Conservation (phyloP, 2,113 vertebrate genomes). For the Eublepharis macularius region DNA sequence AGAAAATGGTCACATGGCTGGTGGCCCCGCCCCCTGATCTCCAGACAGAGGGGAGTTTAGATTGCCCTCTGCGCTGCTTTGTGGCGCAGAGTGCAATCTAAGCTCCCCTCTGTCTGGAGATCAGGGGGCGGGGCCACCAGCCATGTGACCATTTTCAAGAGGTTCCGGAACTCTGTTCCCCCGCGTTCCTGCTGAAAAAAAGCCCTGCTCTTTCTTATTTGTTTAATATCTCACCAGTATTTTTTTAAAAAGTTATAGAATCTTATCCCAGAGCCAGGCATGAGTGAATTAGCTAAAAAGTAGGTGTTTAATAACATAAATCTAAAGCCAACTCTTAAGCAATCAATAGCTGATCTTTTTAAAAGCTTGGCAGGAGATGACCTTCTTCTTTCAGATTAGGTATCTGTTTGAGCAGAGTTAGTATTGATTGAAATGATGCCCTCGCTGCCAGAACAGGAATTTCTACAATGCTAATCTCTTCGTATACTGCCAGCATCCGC, state of each 20-base stretch:
- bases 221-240: conserved; percentile 14
- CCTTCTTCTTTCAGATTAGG: conserved; percentile 73
- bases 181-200: no score
- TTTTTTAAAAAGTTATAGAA: conserved; percentile 38
- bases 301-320: conserved; percentile 53
- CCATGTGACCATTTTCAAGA: no score
- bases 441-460: conserved; percentile 48
- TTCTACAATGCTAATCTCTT: conserved; percentile 65
- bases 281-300: conserved; percentile 66
- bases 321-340: conserved; percentile 58
- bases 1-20: no score
- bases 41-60: no score
- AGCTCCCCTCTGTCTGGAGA: no score
- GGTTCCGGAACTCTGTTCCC: no score
- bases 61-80: no score
- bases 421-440: conserved; percentile 73
- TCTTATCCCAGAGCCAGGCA: conserved; percentile 38
- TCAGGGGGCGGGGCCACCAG: no score
- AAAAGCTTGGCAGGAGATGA: conserved; percentile 69
- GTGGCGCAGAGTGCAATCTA: no score
- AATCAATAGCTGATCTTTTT: conserved; percentile 65
- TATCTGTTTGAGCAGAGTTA: conserved; percentile 62
- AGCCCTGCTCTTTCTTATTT: not conserved
- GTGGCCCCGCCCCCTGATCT: no score
- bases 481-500: conserved; percentile 12